phyloP scores from a whole-genome alignment of 2,888 invertebrate species.

The Caenorhabditis macrosperma region DNA sequence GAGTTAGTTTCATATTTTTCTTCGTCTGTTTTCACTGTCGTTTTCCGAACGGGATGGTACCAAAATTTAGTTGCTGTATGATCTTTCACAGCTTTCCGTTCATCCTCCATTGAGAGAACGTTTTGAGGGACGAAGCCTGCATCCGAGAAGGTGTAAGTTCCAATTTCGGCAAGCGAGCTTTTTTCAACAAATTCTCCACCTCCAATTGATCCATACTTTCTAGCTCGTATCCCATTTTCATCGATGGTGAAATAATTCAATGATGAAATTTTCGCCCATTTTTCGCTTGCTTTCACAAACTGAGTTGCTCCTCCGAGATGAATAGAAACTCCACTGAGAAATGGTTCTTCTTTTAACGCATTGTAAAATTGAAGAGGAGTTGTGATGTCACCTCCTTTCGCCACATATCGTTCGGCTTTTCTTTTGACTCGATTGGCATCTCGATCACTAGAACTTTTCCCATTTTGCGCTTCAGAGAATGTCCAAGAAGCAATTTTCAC shows the following conservation, averaged over 20 bases:
- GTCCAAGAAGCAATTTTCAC: background rate
- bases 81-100: background rate
- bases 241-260: slow-evolving; percentile 7
- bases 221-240: slow-evolving; percentile 5
- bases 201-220: background rate
- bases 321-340: slow-evolving; percentile 1
- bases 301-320: background rate
- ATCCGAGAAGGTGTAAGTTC: background rate
- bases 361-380: background rate
- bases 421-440: slow-evolving; percentile 8
- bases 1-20: background rate
- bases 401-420: background rate
- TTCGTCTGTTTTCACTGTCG: background rate
- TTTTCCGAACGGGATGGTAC: background rate
- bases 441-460: slow-evolving; percentile 14
- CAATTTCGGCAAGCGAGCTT: background rate
- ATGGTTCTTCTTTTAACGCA: background rate
- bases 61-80: slow-evolving; percentile 1
- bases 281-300: background rate
- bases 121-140: background rate
- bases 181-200: background rate
- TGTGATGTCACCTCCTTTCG: background rate
- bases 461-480: slow-evolving; percentile 17
- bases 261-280: background rate
- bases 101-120: background rate